Conservation (phyloP, 1,140 invertebrate species). For the Ostrea edulis region DNA sequence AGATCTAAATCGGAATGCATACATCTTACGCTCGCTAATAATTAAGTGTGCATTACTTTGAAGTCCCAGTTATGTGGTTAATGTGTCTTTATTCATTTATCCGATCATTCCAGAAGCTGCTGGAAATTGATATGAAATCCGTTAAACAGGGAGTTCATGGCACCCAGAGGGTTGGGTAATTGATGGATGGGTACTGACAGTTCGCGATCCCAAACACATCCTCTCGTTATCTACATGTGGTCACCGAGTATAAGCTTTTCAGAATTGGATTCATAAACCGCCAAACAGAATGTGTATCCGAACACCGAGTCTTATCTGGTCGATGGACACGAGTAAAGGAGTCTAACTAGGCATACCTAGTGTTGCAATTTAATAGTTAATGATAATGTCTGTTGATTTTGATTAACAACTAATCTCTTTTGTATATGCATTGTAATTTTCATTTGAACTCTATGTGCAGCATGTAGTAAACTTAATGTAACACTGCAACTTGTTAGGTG, state of each 20-base stretch:
- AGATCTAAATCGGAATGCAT: conserved; percentile 1
- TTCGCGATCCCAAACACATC: neutral
- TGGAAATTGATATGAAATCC: conserved; percentile 1
- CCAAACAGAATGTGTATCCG: neutral
- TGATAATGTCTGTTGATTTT: neutral
- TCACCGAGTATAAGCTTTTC: neutral
- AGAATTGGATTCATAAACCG: neutral
- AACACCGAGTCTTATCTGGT: neutral
- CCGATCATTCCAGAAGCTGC: neutral
- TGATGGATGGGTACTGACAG: neutral
- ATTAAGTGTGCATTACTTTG: neutral
- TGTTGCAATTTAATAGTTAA: neutral
- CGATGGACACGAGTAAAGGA: neutral
- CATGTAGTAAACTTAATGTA: neutral
- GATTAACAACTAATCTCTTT: neutral
- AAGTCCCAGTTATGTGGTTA: neutral
- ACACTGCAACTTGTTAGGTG: too few relatives aligned
- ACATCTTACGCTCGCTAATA: neutral
- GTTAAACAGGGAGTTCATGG: neutral
- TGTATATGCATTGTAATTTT: neutral
- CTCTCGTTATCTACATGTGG: neutral
- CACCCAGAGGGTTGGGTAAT: neutral
- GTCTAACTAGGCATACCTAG: neutral
- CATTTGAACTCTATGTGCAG: neutral
- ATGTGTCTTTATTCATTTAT: conserved; percentile 10